A percentile compares a stretch with the other conserved stretches of the same genome.
Conservation (phyloP, 2,888 invertebrate species). For the Hyppa rectilinea region DNA sequence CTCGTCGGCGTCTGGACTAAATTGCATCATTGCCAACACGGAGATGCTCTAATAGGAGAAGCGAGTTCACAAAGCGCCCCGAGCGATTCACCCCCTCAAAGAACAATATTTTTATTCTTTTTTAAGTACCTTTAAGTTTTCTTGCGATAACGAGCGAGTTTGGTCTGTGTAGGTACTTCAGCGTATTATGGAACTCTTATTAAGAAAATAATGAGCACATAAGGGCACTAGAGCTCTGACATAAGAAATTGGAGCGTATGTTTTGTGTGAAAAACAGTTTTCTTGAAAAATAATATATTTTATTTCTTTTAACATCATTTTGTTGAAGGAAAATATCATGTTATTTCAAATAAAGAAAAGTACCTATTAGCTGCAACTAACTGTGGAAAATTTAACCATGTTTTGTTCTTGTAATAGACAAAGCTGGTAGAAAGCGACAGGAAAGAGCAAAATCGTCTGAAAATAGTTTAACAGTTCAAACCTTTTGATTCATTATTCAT, state of each 20-base stretch:
- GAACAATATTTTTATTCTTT: constrained; percentile 49
- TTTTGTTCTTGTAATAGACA: not conserved
- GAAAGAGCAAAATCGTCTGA: constrained; percentile 1
- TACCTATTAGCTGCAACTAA: not conserved
- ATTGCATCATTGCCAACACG: constrained; percentile 71
- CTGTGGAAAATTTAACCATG: not conserved
- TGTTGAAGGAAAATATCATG: too few species aligned
- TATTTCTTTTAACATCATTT: too few species aligned
- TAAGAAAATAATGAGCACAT: constrained; percentile 23
- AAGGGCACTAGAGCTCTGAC: not conserved
- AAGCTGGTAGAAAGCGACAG: not conserved
- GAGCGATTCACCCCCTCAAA: constrained; percentile 63
- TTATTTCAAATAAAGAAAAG: too few species aligned
- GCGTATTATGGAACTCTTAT: not conserved
- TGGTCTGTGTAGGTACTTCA: constrained; percentile 10
- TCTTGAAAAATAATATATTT: too few species aligned
- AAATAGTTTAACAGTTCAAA: constrained; percentile 25
- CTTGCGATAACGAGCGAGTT: constrained; percentile 38
- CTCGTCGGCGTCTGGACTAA: constrained; percentile 57
- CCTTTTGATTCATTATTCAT: constrained; percentile 55
- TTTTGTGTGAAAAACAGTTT: too few species aligned
- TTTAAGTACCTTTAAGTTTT: constrained; percentile 48
- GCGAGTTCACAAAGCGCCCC: constrained; percentile 62
- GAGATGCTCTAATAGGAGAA: constrained; percentile 62
- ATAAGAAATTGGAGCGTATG: not conserved